Conservation (phyloP, 2,888 invertebrate species). For the Hemaris fuciformis region DNA sequence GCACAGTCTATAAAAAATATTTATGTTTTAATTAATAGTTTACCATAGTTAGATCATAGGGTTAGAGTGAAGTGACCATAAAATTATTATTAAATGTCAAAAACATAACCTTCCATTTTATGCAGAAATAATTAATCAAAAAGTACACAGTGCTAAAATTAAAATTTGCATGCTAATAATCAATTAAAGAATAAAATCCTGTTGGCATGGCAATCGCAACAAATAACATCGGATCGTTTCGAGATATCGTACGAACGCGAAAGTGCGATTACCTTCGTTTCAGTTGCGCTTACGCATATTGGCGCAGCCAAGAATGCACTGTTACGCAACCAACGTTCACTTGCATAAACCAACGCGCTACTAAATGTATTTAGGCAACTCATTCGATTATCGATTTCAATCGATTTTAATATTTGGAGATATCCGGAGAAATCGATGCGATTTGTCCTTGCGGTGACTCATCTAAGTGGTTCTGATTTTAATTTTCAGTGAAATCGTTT, state of each 20-base stretch:
- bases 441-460: not conserved
- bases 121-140: too few relatives aligned
- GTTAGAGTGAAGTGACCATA: too few relatives aligned
- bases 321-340: slow-evolving; percentile 55
- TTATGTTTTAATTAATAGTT: too few relatives aligned
- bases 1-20: too few relatives aligned
- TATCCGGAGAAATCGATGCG: slow-evolving; percentile 6
- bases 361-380: slow-evolving; percentile 20
- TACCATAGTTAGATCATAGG: too few relatives aligned
- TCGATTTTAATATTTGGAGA: slow-evolving; percentile 2
- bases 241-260: slow-evolving; percentile 29
- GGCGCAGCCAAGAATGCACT: slow-evolving; percentile 54
- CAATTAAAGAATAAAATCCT: slow-evolving; percentile 12
- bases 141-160: not conserved
- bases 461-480: not conserved
- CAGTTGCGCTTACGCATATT: slow-evolving; percentile 59
- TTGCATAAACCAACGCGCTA: slow-evolving; percentile 37
- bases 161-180: slow-evolving; percentile 6
- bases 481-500: not conserved
- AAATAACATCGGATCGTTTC: slow-evolving; percentile 18
- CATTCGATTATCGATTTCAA: slow-evolving; percentile 6
- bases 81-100: too few relatives aligned
- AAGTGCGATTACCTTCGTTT: slow-evolving; percentile 31
- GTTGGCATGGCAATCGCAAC: slow-evolving; percentile 8
- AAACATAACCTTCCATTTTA: too few relatives aligned